Conservation (phyloP, 2,797 vertebrate genomes). For the Poecilia gillii region DNA sequence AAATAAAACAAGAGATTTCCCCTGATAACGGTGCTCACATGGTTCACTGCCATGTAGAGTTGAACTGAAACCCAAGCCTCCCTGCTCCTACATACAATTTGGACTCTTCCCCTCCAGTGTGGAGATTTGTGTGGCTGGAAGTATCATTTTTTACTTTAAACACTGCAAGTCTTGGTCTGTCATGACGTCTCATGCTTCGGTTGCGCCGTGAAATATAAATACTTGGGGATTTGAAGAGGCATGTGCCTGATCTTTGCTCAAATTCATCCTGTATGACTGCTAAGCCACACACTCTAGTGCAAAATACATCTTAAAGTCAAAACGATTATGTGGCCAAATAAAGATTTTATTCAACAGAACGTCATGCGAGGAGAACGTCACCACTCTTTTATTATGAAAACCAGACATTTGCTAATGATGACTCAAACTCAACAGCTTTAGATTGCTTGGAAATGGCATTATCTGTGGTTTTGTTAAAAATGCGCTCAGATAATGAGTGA, state of each 20-base stretch:
- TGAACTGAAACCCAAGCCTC: constrained; percentile 19
- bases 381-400: constrained; percentile 20
- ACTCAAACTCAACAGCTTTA: constrained; percentile 7
- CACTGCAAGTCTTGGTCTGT: constrained; percentile 1
- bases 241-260: constrained; percentile 21
- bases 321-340: constrained; percentile 23
- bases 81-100: constrained; percentile 12
- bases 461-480: neutral
- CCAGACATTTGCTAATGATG: constrained; percentile 15
- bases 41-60: constrained; percentile 22
- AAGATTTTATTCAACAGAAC: constrained; percentile 28
- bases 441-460: constrained; percentile 12
- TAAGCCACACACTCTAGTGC: neutral
- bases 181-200: constrained; percentile 3
- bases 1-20: constrained; percentile 48
- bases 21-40: constrained; percentile 22
- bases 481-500: neutral
- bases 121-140: neutral
- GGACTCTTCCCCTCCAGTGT: constrained; percentile 1
- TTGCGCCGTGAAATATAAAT: constrained; percentile 21
- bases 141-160: constrained; percentile 8
- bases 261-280: constrained; percentile 7
- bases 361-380: constrained; percentile 11
- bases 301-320: constrained; percentile 15
- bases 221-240: constrained; percentile 14